Evolutionary conservation across 2,113 vertebrate genomes (phyloP).

Genomic region (Tachuris rubrigastra): DNA sequence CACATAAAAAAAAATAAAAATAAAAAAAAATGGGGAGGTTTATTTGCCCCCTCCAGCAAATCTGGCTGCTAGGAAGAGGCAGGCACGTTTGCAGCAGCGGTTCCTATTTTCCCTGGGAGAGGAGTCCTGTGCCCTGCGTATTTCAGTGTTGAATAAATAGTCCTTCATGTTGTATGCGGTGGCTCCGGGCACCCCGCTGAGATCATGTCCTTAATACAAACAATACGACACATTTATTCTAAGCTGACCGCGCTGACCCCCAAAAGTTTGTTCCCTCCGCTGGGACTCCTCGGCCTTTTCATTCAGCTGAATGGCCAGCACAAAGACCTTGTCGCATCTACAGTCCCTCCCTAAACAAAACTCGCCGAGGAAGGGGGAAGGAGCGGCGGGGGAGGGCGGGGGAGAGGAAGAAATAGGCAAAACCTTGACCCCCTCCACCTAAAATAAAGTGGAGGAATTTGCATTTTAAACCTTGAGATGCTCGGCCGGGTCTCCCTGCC

Average conservation of each 20-base stretch:
- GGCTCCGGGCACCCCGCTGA: conserved; percentile 91
- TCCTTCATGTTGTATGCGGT: conserved; percentile 58
- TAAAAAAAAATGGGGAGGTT: neutral
- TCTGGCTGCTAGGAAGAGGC: neutral
- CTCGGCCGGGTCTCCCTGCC: conserved; percentile 14
- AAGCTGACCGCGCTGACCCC: conserved; percentile 91
- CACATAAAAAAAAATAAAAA: neutral
- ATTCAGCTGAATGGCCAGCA: conserved; percentile 83
- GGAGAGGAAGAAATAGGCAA: conserved; percentile 69
- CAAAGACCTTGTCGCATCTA: conserved; percentile 81
- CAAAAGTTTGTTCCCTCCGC: conserved; percentile 89
- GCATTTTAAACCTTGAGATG: conserved; percentile 74
- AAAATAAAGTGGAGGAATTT: conserved; percentile 77
- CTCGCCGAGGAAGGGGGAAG: conserved; percentile 30
- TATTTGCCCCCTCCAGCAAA: conserved; percentile 15
- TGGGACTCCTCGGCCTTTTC: conserved; percentile 86
- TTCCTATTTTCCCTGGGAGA: conserved; percentile 64
- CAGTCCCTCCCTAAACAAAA: conserved; percentile 68
- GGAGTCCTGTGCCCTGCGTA: conserved; percentile 56
- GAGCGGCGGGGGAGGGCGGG: neutral
- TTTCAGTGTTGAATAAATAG: conserved; percentile 79
- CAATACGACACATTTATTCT: conserved; percentile 94
- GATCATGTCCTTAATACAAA: conserved; percentile 92
- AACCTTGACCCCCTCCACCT: conserved; percentile 76
- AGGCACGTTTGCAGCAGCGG: conserved; percentile 50